A percentile compares a stretch with the other conserved stretches of the same genome.
These are phyloP conservation scores for Dasysyrphus tricinctus DNA, from an alignment of 2,888 invertebrate genomes.

Conservation along the genomic window DNA sequence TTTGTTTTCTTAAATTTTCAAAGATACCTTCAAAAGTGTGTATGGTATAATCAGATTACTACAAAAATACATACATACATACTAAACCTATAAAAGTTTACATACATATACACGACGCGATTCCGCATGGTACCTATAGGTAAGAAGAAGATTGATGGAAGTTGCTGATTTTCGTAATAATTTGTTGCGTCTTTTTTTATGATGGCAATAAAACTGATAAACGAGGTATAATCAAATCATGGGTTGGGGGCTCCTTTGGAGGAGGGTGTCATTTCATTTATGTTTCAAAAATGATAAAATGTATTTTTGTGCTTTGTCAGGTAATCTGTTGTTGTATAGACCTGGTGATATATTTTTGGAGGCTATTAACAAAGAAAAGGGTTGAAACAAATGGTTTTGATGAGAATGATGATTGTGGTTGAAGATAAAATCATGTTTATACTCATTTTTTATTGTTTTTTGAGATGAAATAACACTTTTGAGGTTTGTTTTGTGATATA, in stretches of 20 bases:
- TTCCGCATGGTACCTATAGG: too few species aligned
- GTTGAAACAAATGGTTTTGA: conserved; percentile 1
- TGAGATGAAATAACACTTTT: background rate
- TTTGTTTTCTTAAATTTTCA: background rate
- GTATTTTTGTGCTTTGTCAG: background rate
- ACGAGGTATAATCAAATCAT: conserved; percentile 69
- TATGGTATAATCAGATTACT: conserved; percentile 1
- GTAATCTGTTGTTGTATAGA: background rate
- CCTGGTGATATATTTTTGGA: background rate
- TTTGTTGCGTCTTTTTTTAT: conserved; percentile 64
- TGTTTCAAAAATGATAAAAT: conserved; percentile 21
- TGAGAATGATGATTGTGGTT: background rate
- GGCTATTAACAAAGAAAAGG: conserved; percentile 24
- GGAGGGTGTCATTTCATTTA: conserved; percentile 8
- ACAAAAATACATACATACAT: background rate
- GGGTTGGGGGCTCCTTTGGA: conserved; percentile 32
- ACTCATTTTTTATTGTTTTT: background rate
- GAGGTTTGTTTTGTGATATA: background rate
- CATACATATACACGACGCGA: background rate
- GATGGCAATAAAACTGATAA: conserved; percentile 69
- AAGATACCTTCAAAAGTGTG: background rate
- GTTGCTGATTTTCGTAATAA: conserved; percentile 39
- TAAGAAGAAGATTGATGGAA: background rate
- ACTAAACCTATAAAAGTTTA: too few species aligned
- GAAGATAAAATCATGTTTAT: conserved; percentile 2